Conservation (phyloP, 2,888 invertebrate genomes). For the Cataglyphis rosenhaueri region DNA sequence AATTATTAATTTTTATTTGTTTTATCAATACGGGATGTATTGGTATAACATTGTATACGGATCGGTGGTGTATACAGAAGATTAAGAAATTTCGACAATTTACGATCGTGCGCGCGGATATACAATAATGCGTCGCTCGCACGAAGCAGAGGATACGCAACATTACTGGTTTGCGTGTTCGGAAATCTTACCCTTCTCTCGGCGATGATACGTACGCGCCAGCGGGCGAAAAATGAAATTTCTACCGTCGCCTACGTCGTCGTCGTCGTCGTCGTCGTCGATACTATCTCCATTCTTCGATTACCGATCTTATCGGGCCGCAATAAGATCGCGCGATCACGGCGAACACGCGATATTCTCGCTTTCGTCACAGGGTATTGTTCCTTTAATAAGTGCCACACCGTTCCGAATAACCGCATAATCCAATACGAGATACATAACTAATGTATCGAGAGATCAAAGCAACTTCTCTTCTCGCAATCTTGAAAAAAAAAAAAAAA, state of each 20-base stretch:
- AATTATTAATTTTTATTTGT: not conserved
- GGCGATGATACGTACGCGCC: conserved; percentile 40
- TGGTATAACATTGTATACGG: not conserved
- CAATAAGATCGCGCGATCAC: conserved; percentile 50
- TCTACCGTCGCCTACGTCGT: conserved; percentile 44
- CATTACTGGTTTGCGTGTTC: conserved; percentile 17
- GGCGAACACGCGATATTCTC: conserved; percentile 42
- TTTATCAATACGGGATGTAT: not conserved
- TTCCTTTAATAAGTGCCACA: conserved; percentile 33
- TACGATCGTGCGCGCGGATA: conserved; percentile 2
- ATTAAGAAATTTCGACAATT: conserved; percentile 41
- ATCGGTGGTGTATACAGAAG: not conserved
- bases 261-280: conserved; percentile 38
- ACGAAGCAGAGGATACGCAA: conserved; percentile 26
- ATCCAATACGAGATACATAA: conserved; percentile 28
- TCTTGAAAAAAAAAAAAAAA: not conserved
- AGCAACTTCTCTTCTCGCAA: conserved; percentile 20
- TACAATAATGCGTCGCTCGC: conserved; percentile 27
- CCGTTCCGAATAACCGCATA: conserved; percentile 28
- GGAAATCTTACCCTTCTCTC: conserved; percentile 21
- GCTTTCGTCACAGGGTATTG: conserved; percentile 53
- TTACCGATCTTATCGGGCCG: conserved; percentile 46
- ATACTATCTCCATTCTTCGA: conserved; percentile 50
- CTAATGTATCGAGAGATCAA: conserved; percentile 15
- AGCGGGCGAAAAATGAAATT: conserved; percentile 24